phyloP scores from a whole-genome alignment of 2,888 invertebrate genomes.

The Drosophila mimetica region DNA sequence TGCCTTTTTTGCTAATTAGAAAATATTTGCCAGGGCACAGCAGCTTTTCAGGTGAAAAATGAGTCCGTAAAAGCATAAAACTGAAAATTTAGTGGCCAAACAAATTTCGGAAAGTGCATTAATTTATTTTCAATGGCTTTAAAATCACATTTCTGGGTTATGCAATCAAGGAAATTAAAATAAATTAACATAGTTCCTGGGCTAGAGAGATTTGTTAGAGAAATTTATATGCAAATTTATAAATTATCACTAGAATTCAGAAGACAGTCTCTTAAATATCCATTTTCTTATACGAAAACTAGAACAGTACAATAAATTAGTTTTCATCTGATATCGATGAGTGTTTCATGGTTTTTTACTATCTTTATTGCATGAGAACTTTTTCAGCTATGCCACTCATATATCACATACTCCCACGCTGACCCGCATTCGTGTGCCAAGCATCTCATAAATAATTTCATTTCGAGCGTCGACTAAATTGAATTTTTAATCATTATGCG shows the following conservation, averaged over 20 bases:
- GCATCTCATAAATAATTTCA: constrained; percentile 53
- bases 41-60: constrained; percentile 26
- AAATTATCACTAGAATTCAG: too few species aligned
- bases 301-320: not conserved
- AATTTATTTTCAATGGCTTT: not conserved
- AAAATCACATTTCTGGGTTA: not conserved
- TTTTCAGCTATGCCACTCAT: constrained; percentile 3
- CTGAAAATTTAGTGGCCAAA: not conserved
- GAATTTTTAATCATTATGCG: constrained; percentile 66
- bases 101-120: not conserved
- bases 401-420: not conserved
- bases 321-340: constrained; percentile 7
- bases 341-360: constrained; percentile 3
- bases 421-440: constrained; percentile 6
- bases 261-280: not conserved
- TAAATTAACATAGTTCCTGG: too few species aligned
- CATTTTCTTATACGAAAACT: not conserved
- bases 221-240: too few species aligned
- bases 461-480: constrained; percentile 57
- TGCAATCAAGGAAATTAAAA: not conserved
- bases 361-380: not conserved
- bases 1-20: constrained; percentile 39
- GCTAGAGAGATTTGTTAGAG: too few species aligned
- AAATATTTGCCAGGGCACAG: constrained; percentile 32
- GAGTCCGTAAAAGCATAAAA: not conserved